Conservation (phyloP, 2,797 vertebrate genomes). For the Etheostoma nigrum region DNA sequence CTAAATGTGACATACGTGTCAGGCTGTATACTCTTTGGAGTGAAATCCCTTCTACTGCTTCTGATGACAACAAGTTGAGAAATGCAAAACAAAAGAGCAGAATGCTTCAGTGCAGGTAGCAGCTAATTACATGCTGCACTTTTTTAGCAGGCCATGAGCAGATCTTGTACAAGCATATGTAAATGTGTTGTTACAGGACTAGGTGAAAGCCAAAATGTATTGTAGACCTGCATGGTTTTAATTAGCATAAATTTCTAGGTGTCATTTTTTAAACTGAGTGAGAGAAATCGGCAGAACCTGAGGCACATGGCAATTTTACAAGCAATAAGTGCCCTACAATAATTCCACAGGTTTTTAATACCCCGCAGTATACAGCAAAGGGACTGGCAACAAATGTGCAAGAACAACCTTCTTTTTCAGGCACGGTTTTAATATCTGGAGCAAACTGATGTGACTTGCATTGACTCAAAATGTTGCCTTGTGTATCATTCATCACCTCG, state of each 20-base stretch:
- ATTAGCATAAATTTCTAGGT: conserved; percentile 10
- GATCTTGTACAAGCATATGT: conserved; percentile 42
- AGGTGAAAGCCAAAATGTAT: conserved; percentile 36
- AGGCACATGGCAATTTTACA: conserved; percentile 32
- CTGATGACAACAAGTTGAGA: conserved; percentile 30
- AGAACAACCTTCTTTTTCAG: conserved; percentile 4
- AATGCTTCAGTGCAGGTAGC: conserved; percentile 59
- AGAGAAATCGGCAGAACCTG: conserved; percentile 25
- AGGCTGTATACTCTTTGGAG: conserved; percentile 16
- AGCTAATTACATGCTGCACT: conserved; percentile 43
- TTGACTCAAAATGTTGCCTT: conserved; percentile 57
- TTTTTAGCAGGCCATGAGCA: conserved; percentile 6
- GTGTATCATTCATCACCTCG: conserved; percentile 55
- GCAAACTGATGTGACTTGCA: conserved; percentile 4
- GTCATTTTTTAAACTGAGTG: conserved; percentile 20
- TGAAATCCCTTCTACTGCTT: conserved; percentile 21
- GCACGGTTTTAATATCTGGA: conserved; percentile 9
- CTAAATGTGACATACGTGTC: conserved; percentile 5
- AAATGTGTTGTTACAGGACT: conserved; percentile 35
- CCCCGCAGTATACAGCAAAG: background rate
- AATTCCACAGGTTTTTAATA: conserved; percentile 7
- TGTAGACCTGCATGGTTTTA: conserved; percentile 12
- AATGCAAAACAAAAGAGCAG: conserved; percentile 43
- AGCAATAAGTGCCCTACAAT: conserved; percentile 48
- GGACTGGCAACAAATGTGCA: conserved; percentile 15